Evolutionary conservation across 1,140 invertebrate species (phyloP).

Genomic region (Caerostris darwini): DNA sequence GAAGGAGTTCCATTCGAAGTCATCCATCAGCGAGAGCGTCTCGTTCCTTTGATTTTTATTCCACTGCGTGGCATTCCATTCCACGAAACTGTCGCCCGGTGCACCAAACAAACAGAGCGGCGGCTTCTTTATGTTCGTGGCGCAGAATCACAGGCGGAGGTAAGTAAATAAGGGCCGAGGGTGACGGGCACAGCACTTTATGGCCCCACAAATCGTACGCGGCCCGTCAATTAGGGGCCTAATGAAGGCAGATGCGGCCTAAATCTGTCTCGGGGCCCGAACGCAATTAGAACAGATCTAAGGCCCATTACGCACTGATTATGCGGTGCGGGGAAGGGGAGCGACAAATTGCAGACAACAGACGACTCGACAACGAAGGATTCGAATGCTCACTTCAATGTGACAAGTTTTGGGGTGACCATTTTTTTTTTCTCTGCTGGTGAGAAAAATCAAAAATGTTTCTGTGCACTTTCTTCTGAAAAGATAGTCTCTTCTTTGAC

Average conservation of each 20-base stretch:
- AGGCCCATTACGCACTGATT: slow-evolving; percentile 70
- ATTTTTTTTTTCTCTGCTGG: too few species aligned
- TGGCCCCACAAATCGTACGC: slow-evolving; percentile 64
- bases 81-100: not conserved
- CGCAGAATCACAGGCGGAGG: slow-evolving; percentile 18
- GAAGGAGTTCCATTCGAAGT: not conserved
- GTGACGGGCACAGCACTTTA: slow-evolving; percentile 54
- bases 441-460: too few species aligned
- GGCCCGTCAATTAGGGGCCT: slow-evolving; percentile 69
- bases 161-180: slow-evolving; percentile 53
- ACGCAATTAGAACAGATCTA: slow-evolving; percentile 55
- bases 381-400: not conserved
- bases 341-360: slow-evolving; percentile 64
- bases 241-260: slow-evolving; percentile 74
- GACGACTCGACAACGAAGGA: slow-evolving; percentile 18
- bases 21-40: not conserved
- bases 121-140: not conserved
- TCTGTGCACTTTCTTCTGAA: too few species aligned
- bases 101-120: not conserved
- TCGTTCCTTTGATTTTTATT: slow-evolving; percentile 21
- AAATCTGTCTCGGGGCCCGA: slow-evolving; percentile 69
- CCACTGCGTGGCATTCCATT: not conserved
- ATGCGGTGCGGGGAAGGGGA: slow-evolving; percentile 21
- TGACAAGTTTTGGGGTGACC: too few species aligned
- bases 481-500: too few species aligned